phyloP scores from a whole-genome alignment of 2,888 invertebrate genomes.

The Scelioninae gen. 2 region DNA sequence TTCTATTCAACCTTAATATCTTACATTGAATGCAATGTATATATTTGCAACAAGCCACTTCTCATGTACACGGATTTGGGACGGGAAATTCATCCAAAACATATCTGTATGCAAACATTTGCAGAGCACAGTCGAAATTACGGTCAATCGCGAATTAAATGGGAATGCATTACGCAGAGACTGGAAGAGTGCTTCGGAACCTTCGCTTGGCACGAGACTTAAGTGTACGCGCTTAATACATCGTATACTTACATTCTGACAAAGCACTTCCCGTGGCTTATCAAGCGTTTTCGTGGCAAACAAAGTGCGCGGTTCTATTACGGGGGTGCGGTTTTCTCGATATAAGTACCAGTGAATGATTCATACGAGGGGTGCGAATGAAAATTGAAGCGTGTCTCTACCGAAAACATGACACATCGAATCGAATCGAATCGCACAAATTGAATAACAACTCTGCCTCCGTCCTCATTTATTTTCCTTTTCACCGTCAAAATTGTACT shows the following conservation, averaged over 20 bases:
- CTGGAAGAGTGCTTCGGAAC: slow-evolving; percentile 30
- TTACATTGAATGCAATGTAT: no score
- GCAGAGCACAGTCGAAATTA: no score
- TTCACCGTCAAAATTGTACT: no score
- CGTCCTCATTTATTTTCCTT: no score
- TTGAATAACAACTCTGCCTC: neutral
- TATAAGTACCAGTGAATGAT: slow-evolving; percentile 42
- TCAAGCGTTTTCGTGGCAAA: slow-evolving; percentile 56
- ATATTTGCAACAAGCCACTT: no score
- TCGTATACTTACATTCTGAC: slow-evolving; percentile 61
- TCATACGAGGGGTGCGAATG: slow-evolving; percentile 41
- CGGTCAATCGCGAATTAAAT: slow-evolving; percentile 32
- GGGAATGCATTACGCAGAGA: slow-evolving; percentile 10
- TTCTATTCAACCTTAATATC: no score
- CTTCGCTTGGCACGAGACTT: slow-evolving; percentile 30
- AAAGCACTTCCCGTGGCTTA: slow-evolving; percentile 57
- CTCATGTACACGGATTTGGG: no score
- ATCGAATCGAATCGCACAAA: neutral
- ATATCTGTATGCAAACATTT: no score
- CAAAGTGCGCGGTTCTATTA: slow-evolving; percentile 54
- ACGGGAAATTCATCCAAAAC: no score
- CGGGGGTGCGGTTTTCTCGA: slow-evolving; percentile 44
- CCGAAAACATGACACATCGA: slow-evolving; percentile 13
- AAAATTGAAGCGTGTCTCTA: slow-evolving; percentile 34
- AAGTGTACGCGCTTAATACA: slow-evolving; percentile 54